These are phyloP conservation scores for Micromys minutus DNA, from an alignment of 2,113 vertebrate genomes.

Conservation along the genomic window DNA sequence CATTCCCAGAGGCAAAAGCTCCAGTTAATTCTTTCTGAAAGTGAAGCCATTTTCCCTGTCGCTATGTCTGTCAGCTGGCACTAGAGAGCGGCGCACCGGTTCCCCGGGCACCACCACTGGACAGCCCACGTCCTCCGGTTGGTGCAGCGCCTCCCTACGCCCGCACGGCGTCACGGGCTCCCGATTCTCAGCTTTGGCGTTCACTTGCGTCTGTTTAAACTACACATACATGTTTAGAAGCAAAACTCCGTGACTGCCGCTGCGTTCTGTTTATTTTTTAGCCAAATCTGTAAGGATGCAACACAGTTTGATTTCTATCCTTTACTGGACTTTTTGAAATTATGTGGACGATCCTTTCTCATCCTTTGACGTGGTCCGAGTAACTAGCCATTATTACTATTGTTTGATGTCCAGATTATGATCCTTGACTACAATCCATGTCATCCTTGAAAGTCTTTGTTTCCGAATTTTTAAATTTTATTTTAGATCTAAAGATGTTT, in stretches of 20 bases:
- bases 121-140: background rate
- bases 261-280: background rate
- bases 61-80: background rate
- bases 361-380: background rate
- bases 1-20: too few species aligned
- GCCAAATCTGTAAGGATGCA: background rate
- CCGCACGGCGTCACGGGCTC: background rate
- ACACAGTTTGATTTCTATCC: background rate
- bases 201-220: background rate
- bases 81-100: background rate
- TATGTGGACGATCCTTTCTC: background rate
- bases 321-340: background rate
- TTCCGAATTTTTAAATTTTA: background rate
- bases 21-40: background rate
- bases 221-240: background rate
- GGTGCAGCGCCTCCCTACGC: background rate
- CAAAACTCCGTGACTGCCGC: background rate
- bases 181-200: too few species aligned
- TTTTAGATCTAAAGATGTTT: background rate
- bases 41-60: background rate
- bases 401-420: background rate
- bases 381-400: background rate
- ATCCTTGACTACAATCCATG: background rate
- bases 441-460: background rate
- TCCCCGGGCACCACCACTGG: background rate